phyloP scores from a whole-genome alignment of 2,797 vertebrate species.

The Trachops cirrhosus region DNA sequence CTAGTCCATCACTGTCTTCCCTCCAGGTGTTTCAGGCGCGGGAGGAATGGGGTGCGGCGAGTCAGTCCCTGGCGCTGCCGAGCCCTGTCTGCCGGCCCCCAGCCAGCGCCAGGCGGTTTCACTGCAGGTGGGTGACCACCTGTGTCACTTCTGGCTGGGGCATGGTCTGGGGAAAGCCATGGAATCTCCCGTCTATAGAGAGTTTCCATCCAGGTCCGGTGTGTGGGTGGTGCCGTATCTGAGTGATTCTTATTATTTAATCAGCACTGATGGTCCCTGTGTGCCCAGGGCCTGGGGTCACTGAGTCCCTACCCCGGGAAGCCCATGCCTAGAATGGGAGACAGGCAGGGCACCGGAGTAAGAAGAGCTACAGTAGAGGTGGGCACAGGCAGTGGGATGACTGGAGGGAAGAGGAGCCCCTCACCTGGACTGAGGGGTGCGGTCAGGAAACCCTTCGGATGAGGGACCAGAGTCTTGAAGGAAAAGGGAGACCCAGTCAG shows the following conservation, averaged over 20 bases:
- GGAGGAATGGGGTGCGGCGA: background rate
- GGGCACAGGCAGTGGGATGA: background rate
- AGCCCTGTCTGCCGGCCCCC: background rate
- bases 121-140: background rate
- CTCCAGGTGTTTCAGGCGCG: background rate
- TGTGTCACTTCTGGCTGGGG: background rate
- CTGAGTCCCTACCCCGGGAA: background rate
- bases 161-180: background rate
- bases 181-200: background rate
- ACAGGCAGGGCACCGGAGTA: background rate
- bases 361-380: background rate
- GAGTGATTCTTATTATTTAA: background rate
- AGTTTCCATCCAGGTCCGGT: background rate
- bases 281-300: background rate
- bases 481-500: background rate
- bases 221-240: background rate
- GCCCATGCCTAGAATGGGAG: background rate
- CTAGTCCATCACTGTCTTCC: accelerated
- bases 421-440: too few species aligned
- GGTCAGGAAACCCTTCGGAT: background rate
- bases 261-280: background rate
- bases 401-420: background rate
- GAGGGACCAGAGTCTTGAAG: background rate
- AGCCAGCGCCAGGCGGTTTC: background rate
- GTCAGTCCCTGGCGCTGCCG: background rate